Base-by-base conservation (phyloP, 2,888 invertebrate species). In the Xiphydria camelus region DNA sequence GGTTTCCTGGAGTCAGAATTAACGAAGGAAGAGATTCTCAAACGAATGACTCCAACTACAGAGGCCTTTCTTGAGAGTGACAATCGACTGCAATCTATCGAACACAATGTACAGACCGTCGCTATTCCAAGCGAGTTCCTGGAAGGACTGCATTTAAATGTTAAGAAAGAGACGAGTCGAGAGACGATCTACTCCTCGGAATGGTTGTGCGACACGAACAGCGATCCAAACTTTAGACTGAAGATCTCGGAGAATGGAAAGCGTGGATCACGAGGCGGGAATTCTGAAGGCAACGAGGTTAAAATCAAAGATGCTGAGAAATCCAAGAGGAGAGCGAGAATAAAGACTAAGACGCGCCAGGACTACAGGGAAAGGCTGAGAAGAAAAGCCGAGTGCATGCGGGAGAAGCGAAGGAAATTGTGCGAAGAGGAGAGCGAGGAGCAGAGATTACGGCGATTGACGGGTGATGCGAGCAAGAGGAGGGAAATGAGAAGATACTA, bases 401-500 rank as follows among this genome's bases (percentile, higher is more conserved):
- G 59, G 52, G 65, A 68, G 10, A 67, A 61, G 36, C 51, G 68
- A 5, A 65, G 53, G 38, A 64, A 57, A 18, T 41, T 66, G 7
- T 62, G 64, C 35, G 61, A 65, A 37, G 43, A 60, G 29, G 65
- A 66, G 45, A 64, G 52, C 18, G 57, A 61, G 34, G 60, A 62
- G 17, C 54, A 64, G 25, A 53, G 63, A 12, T 32, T 57, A 10
- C 46, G 55, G 15, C 61, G 67, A 19, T 36, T 68, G 15, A 58
- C 62, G 3, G 60, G 53, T 18, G 68, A 66, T 41, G 62, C 68
- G 7, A 58, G 64, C 0, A 68, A 64, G 20, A 54, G 61, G 7
- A 49, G 68, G 12, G 68, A 68, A 38, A 60, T 61, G 55, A 64
- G 67, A 51, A 66, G 64, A 62, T 68, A 62, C 37, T 69, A 63